Conservation (phyloP, 1,140 invertebrate genomes). For the Zaprionus taronus region DNA sequence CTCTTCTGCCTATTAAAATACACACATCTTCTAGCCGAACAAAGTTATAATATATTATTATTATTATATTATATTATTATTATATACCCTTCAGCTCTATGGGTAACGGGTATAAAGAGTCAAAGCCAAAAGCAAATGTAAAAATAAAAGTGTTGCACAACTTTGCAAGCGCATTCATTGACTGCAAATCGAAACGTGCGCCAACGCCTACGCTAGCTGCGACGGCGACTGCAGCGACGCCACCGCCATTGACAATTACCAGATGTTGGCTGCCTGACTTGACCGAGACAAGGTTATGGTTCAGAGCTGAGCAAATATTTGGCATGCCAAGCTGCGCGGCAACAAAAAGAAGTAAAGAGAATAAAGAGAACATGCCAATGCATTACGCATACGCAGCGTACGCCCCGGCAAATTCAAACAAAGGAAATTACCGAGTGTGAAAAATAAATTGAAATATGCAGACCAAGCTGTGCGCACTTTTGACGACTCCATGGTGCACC, state of each 20-base stretch:
- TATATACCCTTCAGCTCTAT: too few relatives aligned
- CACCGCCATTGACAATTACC: constrained; percentile 65
- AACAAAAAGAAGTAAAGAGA: constrained; percentile 1
- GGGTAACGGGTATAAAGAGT: constrained; percentile 27
- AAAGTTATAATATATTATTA: too few relatives aligned
- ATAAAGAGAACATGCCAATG: constrained; percentile 39
- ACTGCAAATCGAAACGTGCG: constrained; percentile 79
- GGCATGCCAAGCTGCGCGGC: constrained; percentile 57
- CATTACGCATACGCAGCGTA: constrained; percentile 72
- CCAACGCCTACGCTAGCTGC: constrained; percentile 34
- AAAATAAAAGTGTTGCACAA: constrained; percentile 70
- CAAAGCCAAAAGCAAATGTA: constrained; percentile 55
- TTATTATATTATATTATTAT: too few relatives aligned
- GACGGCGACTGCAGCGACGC: constrained; percentile 41
- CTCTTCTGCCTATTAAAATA: too few relatives aligned
- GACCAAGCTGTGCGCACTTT: constrained; percentile 31
- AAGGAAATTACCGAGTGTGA: constrained; percentile 75
- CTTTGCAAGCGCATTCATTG: constrained; percentile 77
- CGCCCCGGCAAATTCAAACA: constrained; percentile 52
- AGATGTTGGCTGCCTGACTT: constrained; percentile 58
- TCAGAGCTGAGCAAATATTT: constrained; percentile 69
- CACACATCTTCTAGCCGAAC: too few relatives aligned
- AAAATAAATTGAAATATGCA: constrained; percentile 63
- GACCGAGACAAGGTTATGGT: constrained; percentile 67
- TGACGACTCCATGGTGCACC: constrained; percentile 34